Percentiles rank a stretch among this genome's conserved stretches.
These are phyloP conservation scores for Bothrops jararaca DNA, from an alignment of 2,113 vertebrate species.

Conservation along the genomic window DNA sequence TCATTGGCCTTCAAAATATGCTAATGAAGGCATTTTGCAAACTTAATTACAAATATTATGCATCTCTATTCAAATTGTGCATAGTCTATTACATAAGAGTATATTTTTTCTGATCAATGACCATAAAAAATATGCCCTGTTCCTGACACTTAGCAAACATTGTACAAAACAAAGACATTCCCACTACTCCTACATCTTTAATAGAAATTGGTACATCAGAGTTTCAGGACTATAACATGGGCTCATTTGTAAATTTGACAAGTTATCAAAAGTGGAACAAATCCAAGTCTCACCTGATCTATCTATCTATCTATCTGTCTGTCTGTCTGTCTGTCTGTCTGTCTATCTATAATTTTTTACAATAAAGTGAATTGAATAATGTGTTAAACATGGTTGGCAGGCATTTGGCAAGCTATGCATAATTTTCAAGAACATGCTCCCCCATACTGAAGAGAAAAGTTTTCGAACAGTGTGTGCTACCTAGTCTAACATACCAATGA, in stretches of 20 bases:
- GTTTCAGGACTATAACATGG: background rate
- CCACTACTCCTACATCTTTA: background rate
- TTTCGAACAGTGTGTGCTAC: no score
- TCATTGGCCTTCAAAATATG: background rate
- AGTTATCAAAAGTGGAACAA: background rate
- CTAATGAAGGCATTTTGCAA: background rate
- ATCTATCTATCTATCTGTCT: no score
- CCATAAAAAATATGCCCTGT: background rate
- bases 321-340: no score
- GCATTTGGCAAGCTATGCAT: no score
- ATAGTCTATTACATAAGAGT: background rate
- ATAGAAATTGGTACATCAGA: background rate
- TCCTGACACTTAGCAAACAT: background rate
- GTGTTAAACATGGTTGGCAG: no score
- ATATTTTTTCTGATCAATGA: background rate
- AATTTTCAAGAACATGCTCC: no score
- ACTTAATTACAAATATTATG: background rate
- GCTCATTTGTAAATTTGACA: background rate
- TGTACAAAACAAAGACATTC: background rate
- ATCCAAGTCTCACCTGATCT: background rate
- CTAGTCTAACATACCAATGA: no score
- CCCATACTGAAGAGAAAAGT: no score
- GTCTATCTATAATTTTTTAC: no score
- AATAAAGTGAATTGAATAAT: no score
- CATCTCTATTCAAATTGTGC: background rate